Evolutionary conservation across 1,140 invertebrate genomes (phyloP), one percentile per base, ranked within the genome.

Genomic region (Sitophilus oryzae): DNA sequence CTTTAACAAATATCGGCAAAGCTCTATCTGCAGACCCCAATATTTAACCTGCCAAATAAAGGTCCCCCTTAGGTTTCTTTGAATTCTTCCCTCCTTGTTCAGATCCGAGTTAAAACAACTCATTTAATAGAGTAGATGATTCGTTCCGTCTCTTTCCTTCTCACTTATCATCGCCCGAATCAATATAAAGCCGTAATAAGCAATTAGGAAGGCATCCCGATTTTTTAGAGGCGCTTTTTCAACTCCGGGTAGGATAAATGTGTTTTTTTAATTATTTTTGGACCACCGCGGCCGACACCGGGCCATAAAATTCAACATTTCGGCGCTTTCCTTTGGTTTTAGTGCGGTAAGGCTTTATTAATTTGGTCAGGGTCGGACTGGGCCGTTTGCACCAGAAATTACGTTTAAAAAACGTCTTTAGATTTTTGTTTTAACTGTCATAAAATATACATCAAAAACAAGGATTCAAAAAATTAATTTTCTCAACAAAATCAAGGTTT

Each of bases 111-210:
- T 11, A 41, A 20, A 40, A 50, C 48, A 41, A 41, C 48, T 41
- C 36, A 50, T 49, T 38, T 49, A 23, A 11, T 23, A 19, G n/a
- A n/a, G 15, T 30, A 21, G 11, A 38, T 8, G 0, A 4, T 9
- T 47, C 45, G 30, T 47, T 47, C 5, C 15, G 1, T 47, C 15
- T 35, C 35, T 19, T n/a, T n/a, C n/a, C n/a, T n/a, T n/a, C n/a
- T n/a, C 6, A 20, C 45, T 37, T 47, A 47, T 47, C 45, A 20
- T 10, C 30, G 20, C 20, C 44, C 21, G 38, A 41, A 55, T 55
- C 52, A 48, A 55, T 55, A 55, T 55, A 55, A 55, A 55, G 22
- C 25, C 52, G 52, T 55, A 55, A 47, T 55, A 55, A 55, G 44
- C 44, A 55, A 55, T 55, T 55, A 55, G 52, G 52, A 55, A 55